Percentiles rank a stretch among this genome's conserved stretches.
Evolutionary conservation across 35 echinoderm and acorn worm genomes (phyloP).

Genomic region (Amphiura filiformis): DNA sequence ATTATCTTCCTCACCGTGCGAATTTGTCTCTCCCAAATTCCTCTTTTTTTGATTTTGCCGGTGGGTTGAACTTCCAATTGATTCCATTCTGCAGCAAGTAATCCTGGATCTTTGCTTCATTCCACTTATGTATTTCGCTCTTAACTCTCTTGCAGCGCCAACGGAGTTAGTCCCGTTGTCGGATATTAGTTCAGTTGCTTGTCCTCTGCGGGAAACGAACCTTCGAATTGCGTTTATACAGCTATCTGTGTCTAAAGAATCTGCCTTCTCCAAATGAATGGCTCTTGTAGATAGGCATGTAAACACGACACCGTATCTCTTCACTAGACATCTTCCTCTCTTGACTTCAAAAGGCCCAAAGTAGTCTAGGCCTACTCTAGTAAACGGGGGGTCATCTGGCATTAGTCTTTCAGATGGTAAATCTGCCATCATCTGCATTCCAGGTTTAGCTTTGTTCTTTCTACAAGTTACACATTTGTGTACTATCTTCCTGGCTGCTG

Average conservation of each 20-base stretch:
- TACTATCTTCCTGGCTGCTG: slow-evolving; percentile 12
- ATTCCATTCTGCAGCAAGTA: too few species aligned
- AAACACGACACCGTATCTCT: slow-evolving; percentile 47
- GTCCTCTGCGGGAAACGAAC: slow-evolving; percentile 1
- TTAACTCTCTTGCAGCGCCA: slow-evolving; percentile 17
- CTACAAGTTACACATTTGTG: slow-evolving; percentile 20
- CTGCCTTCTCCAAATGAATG: slow-evolving; percentile 19
- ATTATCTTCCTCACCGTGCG: slow-evolving; percentile 58
- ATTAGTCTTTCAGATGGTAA: too few species aligned
- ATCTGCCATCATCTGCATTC: neutral
- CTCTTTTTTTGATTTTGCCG: slow-evolving; percentile 46
- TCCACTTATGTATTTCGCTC: neutral
- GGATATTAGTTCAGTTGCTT: slow-evolving; percentile 22
- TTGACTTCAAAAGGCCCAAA: slow-evolving; percentile 47
- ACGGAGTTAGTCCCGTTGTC: slow-evolving; percentile 46
- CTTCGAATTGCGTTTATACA: slow-evolving; percentile 37
- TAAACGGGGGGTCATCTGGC: slow-evolving; percentile 12
- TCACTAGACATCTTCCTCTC: neutral
- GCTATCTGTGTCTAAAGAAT: slow-evolving; percentile 42
- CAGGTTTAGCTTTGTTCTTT: neutral
- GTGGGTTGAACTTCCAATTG: too few species aligned
- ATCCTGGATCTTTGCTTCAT: slow-evolving; percentile 1
- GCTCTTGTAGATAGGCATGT: slow-evolving; percentile 39
- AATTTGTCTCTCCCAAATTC: slow-evolving; percentile 62
- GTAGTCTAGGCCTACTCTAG: slow-evolving; percentile 22